Evolutionary conservation across 1,140 invertebrate species (phyloP), one percentile per base, ranked within the genome.

Genomic region (Cyrtorhinus lividipennis): DNA sequence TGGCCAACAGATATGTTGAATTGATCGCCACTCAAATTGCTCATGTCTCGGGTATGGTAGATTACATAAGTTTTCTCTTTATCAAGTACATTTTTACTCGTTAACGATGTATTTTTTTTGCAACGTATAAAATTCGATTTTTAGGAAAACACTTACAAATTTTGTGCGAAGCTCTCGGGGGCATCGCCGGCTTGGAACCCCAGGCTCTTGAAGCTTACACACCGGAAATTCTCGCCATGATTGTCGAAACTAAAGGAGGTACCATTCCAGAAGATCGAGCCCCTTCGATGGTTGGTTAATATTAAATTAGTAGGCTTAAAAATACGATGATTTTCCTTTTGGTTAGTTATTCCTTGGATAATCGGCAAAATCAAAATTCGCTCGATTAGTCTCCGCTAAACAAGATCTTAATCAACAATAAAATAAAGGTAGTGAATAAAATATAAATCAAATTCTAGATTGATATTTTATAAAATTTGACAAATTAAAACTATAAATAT

Each of bases 101-200:
- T 59, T 38, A 2, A 61, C 23, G 56, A 59, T 10, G 22, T 57
- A 24, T 61, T 3, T 61, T 3, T 44, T 44, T 3, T 61, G 45
- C 27, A 2, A 61, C 22, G 22, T 61, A 3, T 5, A 2, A 26
- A 38, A 2, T 8, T 61, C 8, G 20, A 62, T 53, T 53, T 20
- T 10, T 46, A 27, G 38, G 30, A 46, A 23, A 61, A 45, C 25
- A 44, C 13, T n/a, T 44, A 13, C 3, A 23, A 61, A 45, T 30
- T 53, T 18, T 85, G 12, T 83, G 81, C 69, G 83, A 88, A 73
- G 81, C 84, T 56, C 71, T 90, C 20, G 85, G 84, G 1, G 87
- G 87, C 10, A 82, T 91, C 56, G 87, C 85, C 30, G 80, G 80
- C 67, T 72, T 81, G 30, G 80, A 80, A 67, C 78, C 80, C 45